phyloP scores from a whole-genome alignment of 2,888 invertebrate species.

The Chloroclysta siterata region DNA sequence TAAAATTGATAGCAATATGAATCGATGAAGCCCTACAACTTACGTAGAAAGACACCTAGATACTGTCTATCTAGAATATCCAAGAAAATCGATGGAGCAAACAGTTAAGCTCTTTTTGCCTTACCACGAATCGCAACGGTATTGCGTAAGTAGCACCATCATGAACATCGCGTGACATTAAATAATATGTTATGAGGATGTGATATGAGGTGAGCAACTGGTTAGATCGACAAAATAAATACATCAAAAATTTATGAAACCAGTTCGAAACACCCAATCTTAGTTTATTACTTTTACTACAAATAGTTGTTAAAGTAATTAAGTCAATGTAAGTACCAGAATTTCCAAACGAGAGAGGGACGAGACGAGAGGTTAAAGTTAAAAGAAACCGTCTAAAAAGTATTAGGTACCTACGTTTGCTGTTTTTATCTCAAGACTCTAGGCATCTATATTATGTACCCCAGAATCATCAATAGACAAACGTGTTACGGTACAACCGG shows the following conservation, averaged over 20 bases:
- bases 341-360: no score
- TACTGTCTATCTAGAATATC: constrained; percentile 16
- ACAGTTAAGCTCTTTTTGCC: constrained; percentile 19
- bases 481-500: constrained; percentile 6
- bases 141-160: constrained; percentile 22
- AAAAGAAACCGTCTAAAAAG: no score
- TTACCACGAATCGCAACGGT: constrained; percentile 23
- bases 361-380: no score
- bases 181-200: constrained; percentile 6
- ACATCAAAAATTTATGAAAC: background rate
- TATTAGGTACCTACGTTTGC: no score
- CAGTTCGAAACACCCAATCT: no score
- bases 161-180: constrained; percentile 29
- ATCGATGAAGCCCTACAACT: constrained; percentile 22
- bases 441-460: no score
- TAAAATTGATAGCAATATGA: no score
- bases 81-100: constrained; percentile 25
- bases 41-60: background rate
- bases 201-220: constrained; percentile 1
- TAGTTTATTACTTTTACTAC: no score
- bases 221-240: background rate
- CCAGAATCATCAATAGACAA: no score
- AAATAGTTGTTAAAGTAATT: no score
- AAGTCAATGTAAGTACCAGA: no score
- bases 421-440: no score